Evolutionary conservation across 2,888 invertebrate genomes (phyloP).

Genomic region (Amblyjoppa fuscipennis): DNA sequence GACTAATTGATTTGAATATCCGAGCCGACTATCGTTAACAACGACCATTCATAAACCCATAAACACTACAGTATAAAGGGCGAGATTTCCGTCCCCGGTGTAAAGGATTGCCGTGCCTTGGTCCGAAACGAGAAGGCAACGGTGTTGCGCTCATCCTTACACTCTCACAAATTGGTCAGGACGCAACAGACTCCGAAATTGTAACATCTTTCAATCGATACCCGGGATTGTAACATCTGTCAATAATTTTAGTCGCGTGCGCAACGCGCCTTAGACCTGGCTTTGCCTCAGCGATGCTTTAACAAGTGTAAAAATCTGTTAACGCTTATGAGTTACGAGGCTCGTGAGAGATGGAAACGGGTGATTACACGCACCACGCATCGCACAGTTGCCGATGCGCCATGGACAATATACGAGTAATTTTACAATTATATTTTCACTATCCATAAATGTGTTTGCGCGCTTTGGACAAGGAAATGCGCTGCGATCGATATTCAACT

Average conservation of each 20-base stretch:
- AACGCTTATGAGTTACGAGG: constrained; percentile 20
- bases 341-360: not conserved
- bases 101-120: too few species aligned
- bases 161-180: too few species aligned
- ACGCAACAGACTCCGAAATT: too few species aligned
- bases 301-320: constrained; percentile 8
- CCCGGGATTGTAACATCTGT: not conserved
- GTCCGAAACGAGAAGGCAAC: too few species aligned
- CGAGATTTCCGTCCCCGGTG: too few species aligned
- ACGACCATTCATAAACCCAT: too few species aligned
- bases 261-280: not conserved
- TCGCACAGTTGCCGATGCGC: not conserved
- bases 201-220: too few species aligned
- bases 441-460: not conserved
- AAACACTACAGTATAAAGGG: too few species aligned
- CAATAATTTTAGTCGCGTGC: constrained; percentile 11
- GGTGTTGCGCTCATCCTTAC: too few species aligned
- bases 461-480: not conserved
- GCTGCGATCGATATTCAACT: not conserved
- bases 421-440: not conserved
- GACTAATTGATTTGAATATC: too few species aligned
- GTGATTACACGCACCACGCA: not conserved
- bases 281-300: not conserved
- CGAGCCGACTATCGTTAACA: too few species aligned
- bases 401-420: not conserved